Evolutionary conservation across 2,888 invertebrate genomes (phyloP).

Genomic region (Caenorhabditis panamensis): DNA sequence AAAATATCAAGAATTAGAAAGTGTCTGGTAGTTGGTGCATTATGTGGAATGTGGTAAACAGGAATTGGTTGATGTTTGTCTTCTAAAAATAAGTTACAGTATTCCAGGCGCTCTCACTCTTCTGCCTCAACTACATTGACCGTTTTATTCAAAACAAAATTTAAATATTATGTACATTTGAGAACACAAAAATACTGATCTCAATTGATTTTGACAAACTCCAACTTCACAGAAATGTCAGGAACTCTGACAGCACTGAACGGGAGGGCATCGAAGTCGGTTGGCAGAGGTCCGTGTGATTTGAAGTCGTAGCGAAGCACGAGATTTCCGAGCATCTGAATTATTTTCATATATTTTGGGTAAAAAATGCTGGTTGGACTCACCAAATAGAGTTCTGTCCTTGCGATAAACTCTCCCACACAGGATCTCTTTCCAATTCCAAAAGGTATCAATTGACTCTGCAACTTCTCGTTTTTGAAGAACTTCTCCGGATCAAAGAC

Average conservation of each 20-base stretch:
- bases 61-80: no score
- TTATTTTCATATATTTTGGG: background rate
- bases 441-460: constrained; percentile 58
- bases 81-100: no score
- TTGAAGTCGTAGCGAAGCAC: constrained; percentile 23
- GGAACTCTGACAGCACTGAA: no score
- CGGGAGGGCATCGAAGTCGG: no score
- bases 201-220: no score
- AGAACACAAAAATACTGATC: no score
- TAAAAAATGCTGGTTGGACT: no score
- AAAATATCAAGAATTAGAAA: constrained; percentile 5
- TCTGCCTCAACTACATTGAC: no score
- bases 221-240: no score
- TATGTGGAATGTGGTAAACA: background rate
- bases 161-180: no score
- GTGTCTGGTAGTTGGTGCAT: background rate
- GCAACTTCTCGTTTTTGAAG: constrained; percentile 41
- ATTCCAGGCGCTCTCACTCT: no score
- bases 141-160: no score
- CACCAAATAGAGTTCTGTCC: constrained; percentile 66
- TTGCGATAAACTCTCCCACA: constrained; percentile 65
- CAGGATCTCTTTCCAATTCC: constrained; percentile 65
- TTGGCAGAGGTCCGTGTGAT: background rate
- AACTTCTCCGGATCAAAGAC: constrained; percentile 62
- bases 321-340: constrained; percentile 58